Evolutionary conservation across 2,113 vertebrate genomes (phyloP), one percentile per base, ranked within the genome.

Genomic region (Tachysurus vachellii): DNA sequence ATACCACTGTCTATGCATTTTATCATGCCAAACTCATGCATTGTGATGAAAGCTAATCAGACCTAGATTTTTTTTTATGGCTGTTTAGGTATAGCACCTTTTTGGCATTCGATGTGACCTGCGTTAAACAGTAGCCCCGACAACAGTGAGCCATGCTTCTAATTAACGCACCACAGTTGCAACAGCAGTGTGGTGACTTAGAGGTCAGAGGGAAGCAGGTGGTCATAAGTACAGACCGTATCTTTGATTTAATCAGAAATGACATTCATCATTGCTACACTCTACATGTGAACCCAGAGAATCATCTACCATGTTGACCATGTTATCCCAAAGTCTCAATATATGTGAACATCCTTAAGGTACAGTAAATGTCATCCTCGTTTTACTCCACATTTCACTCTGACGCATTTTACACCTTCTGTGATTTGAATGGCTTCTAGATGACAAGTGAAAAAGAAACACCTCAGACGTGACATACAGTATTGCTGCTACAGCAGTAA

Each of bases 341-440:
- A 75, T 84, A 28, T 85, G 89, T 91, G 12, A 21, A 87, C 85
- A 75, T 92, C 90, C 90, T 90, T 89, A 85, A 91, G 88, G 88
- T n/a, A n/a, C n/a, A n/a, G n/a, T 91, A 88, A 93, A 93, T 92
- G 90, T 92, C 88, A 92, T 82, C 82, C 91, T 93, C 86, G 87
- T 89, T 92, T 92, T 93, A 81, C 87, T 80, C 88, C 87, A 75
- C 71, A 54, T 56, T 87, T 56, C 68, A 88, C 89, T 90, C 79
- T 84, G 80, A 80, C 88, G 75, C 87, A 76, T 87, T 66, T 64
- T 82, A n/a, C 42, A 80, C 77, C 88, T 85, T 77, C 66, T 85
- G 71, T 42, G 26, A 91, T 92, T 90, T 93, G 89, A 91, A 89
- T 84, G 89, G 50, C 73, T 87, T 91, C 88, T 88, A 89, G 77